Base-by-base conservation (phyloP, 2,888 invertebrate species). In the Alloscopus bannaensis region DNA sequence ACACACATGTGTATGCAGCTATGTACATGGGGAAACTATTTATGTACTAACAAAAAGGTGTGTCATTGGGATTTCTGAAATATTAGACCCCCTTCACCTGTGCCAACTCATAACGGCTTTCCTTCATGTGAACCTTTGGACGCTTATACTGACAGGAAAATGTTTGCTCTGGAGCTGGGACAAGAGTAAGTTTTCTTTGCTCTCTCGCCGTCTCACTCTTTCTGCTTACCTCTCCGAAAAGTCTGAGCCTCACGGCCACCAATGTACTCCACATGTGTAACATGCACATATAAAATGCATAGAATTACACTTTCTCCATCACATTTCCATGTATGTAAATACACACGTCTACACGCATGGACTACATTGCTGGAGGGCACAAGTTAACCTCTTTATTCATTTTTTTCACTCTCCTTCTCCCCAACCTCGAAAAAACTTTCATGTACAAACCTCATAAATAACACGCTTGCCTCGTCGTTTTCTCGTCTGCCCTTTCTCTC, bases 61-160 rank as follows among this genome's bases (percentile, higher is more conserved):
- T 71, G 70, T 71, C 70, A 71, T 71, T 71, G 70, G 70, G 70
- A 57, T 88, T 28, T 72, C 68, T 70, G 59, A 45, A 68, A 20
- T 57, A 20, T 68, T 88, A 95, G 95, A 86, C 97, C 97, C 75
- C 96, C 97, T 31, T 97, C 97, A 29, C 97, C 97, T 47, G 92
- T 96, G 87, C 96, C 96, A 81, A 94, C 94, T 20, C 97, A 97
- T 89, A 97, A 97, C 89, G 97, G 97, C 40, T 96, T 96, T 89
- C 94, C 95, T 20, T 95, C 81, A 26, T 84, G 81, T 71, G 84
- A 84, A 52, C 79, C 81, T 66, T 75, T 84, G 81, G 86, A 86
- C 77, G 84, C 84, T 80, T 86, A 84, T 76, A 75, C 70, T 70
- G 84, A 86, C 71, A 84, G 84, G 69, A 84, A 84, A 81, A 83